phyloP scores from a whole-genome alignment of 37 sponge, comb jelly and placozoan genomes.

The Ephydatia muelleri region DNA sequence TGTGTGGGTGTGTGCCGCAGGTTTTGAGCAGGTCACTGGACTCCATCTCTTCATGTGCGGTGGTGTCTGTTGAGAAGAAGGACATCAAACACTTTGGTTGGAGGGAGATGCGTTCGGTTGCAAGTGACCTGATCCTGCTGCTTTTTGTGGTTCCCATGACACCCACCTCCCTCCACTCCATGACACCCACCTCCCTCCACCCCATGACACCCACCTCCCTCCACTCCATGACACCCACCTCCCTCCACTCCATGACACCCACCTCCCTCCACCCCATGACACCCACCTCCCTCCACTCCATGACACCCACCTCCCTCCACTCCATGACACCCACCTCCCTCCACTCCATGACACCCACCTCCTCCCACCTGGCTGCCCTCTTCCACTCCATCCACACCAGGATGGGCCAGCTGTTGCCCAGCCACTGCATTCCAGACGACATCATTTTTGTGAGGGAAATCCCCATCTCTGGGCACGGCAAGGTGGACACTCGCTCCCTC shows the following conservation, averaged over 20 bases:
- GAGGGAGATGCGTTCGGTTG: neutral
- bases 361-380: neutral
- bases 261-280: neutral
- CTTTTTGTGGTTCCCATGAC: neutral
- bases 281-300: neutral
- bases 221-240: neutral
- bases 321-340: no score
- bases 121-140: neutral
- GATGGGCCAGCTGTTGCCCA: conserved; percentile 31
- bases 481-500: neutral
- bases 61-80: neutral
- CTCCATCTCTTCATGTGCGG: conserved; percentile 8
- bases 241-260: neutral
- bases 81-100: neutral
- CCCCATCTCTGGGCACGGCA: conserved; percentile 69
- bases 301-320: no score
- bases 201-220: neutral
- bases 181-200: no score
- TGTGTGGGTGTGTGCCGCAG: neutral
- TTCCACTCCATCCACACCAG: neutral
- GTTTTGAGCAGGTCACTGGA: conserved; percentile 15
- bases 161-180: no score
- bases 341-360: no score
- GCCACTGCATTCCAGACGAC: conserved; percentile 48
- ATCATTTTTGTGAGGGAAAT: conserved; percentile 47